Base-by-base conservation (phyloP, 2,888 invertebrate genomes). In the Ornithoptera priamus region DNA sequence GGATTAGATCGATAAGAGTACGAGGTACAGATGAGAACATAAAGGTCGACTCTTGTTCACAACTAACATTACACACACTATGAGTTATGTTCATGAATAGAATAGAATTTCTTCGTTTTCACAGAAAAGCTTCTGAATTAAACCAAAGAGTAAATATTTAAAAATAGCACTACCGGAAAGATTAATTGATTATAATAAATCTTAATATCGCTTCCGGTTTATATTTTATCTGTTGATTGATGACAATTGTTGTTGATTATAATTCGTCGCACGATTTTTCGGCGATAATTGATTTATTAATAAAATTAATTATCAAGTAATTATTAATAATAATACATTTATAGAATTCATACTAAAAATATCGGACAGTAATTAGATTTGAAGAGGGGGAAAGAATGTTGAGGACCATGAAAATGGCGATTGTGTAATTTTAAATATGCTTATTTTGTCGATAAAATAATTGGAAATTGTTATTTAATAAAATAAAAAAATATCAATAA, bases 131-230 rank as follows among this genome's bases (percentile, higher is more conserved):
- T n/a, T 1, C 53, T 53, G 15, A 15, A 12, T 3, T 53, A n/a
- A 53, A 53, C 7, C n/a, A 53, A 6, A 53, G 12, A 18, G n/a
- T 53, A 53, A 53, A 53, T 8, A 53, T n/a, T n/a, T 8, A 5
- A 62, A 64, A 17, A 20, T 64, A 53, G 20, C 56, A 20, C 64
- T 36, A 56, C 64, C 64, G 56, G 64, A 56, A 39, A 53, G 20
- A 64, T 64, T 64, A 46, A n/a, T 53, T 53, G 53, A 53, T 53
- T 53, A n/a, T 53, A n/a, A 53, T n/a, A 53, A 50, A 53, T n/a
- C 53, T n/a, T 53, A 18, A 6, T 53, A 53, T n/a, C 7, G n/a
- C 18, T n/a, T 53, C 53, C 53, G 7, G n/a, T 53, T 6, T 53
- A n/a, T 18, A 53, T 53, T 53, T 53, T 53, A 53, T 53, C 18